Base-by-base conservation (phyloP, 2,113 vertebrate species). In the Geothlypis trichas region DNA sequence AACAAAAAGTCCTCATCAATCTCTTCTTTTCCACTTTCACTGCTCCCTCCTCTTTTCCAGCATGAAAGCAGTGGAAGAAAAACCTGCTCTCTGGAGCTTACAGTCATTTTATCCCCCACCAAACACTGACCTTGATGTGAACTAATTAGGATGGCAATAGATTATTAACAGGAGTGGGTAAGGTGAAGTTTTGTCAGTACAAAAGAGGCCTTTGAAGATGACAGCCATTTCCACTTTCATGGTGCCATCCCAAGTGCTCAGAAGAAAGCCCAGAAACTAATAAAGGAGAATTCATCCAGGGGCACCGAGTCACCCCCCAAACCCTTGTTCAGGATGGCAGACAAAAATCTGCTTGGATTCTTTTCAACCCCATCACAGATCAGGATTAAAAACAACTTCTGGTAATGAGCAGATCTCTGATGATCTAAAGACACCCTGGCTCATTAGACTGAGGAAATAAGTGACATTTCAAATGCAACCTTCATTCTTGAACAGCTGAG, bases 381-480 rank as follows among this genome's bases (percentile, higher is more conserved):
- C 92, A 96, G 94, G 58, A 93, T 96, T 96, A 78, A 96, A 97
- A 97, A 93, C 91, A 95, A 78, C 92, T 97, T 95, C 49, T 87
- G 96, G 95, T 92, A 77, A 95, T 39, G 93, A 95, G 97, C 94
- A 81, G 96, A 96, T 92, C 96, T 98, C 94, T 96, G 97, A 98
- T 98, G 97, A 97, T 98, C 98, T 97, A 95, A 97, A 97, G 97
- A 92, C 77, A 94, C 65, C 37, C 75, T 12, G 95, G 78, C 96
- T 97, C 96, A 76, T 93, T 91, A 89, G 95, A 94, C 79, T 86
- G 96, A 96, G 97, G 97, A 95, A 94, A 71, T 81, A 94, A 98
- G 96, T 54, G 96, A 95, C 90, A 96, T 97, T 98, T 98, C 98
- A 98, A 97, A 98, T 96, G 69, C 95, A 97, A 97, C 97, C 97